phyloP scores from a whole-genome alignment of 2,113 vertebrate genomes.

The Tyrannus savana region DNA sequence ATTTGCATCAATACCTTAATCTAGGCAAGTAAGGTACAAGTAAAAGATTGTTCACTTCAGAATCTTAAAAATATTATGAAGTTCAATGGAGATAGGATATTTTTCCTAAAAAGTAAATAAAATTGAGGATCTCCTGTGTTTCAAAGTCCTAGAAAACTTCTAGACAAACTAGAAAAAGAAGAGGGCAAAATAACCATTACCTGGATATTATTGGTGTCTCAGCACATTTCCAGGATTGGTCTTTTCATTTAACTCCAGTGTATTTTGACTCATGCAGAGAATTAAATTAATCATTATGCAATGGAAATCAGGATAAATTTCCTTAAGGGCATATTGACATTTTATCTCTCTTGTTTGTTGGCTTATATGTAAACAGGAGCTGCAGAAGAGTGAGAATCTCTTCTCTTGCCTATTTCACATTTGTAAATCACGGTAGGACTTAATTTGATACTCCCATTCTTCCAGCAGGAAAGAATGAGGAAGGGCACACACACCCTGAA shows the following conservation, averaged over 20 bases:
- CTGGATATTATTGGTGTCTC: not conserved
- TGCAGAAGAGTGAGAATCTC: not conserved
- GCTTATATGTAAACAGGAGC: constrained; percentile 7
- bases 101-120: not conserved
- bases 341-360: not conserved
- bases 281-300: constrained; percentile 41
- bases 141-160: not conserved
- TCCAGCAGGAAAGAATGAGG: not conserved
- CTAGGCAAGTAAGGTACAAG: not conserved
- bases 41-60: not conserved
- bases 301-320: constrained; percentile 1
- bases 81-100: not conserved
- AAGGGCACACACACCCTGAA: not conserved
- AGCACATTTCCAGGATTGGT: not conserved
- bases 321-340: constrained; percentile 29
- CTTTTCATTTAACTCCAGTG: constrained; percentile 13
- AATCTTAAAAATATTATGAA: not conserved
- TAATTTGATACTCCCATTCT: not conserved
- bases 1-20: not conserved
- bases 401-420: not conserved
- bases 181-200: not conserved
- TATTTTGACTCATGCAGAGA: constrained; percentile 24
- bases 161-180: not conserved
- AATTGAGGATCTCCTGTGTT: not conserved
- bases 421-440: not conserved